phyloP scores from a whole-genome alignment of 2,113 vertebrate genomes.

The Upupa epops region DNA sequence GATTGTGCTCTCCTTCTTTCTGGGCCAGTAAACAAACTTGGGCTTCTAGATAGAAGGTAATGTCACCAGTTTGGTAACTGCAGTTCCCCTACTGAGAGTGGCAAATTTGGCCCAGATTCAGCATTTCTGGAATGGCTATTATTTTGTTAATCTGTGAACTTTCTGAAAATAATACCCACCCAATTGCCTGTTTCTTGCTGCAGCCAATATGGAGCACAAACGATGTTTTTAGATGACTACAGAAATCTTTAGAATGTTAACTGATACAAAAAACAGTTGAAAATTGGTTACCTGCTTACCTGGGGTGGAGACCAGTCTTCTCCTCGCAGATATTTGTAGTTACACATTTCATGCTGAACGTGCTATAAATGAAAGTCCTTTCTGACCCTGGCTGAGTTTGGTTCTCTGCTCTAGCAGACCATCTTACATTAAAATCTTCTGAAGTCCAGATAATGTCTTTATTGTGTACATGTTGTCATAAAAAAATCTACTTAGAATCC shows the following conservation, averaged over 20 bases:
- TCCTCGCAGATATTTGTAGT: not conserved
- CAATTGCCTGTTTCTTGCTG: not conserved
- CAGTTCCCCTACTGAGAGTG: not conserved
- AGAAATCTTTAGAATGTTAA: too few relatives aligned
- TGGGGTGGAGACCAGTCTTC: not conserved
- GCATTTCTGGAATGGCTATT: not conserved
- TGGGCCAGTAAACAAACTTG: not conserved
- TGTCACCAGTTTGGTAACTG: not conserved
- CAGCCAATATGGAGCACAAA: not conserved
- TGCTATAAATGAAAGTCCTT: not conserved
- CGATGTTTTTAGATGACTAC: rapidly evolving
- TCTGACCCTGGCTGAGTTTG: not conserved
- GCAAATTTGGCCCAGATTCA: not conserved
- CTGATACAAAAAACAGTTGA: not conserved
- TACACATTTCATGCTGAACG: not conserved
- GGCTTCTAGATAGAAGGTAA: not conserved
- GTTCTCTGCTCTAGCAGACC: not conserved
- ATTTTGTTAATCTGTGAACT: not conserved
- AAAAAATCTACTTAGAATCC: not conserved
- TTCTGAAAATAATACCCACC: not conserved
- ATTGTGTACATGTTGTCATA: constrained; percentile 20
- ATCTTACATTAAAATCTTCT: not conserved
- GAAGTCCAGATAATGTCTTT: constrained; percentile 5
- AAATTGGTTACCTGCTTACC: not conserved
- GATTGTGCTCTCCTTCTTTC: not conserved